A percentile compares a stretch with the other conserved stretches of the same genome.
phyloP scores from a whole-genome alignment of 2,888 invertebrate genomes.

The Anthrax anthrax region DNA sequence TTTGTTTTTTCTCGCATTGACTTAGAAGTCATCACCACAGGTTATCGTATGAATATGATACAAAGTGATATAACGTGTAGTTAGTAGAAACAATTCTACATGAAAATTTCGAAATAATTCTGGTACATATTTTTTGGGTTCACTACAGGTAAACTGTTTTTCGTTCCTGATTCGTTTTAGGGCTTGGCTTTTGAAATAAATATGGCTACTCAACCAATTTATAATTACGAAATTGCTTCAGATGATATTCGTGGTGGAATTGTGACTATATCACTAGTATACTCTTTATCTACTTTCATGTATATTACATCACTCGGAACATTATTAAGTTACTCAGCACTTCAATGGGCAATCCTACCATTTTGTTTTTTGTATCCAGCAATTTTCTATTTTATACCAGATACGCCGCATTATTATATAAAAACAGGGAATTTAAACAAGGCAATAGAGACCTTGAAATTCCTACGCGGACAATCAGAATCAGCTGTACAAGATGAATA shows the following conservation, averaged over 20 bases:
- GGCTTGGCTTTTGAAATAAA: background rate
- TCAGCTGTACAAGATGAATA: background rate
- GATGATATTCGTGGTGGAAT: too few relatives aligned
- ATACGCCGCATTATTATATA: conserved; percentile 54
- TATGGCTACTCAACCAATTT: conserved; percentile 5
- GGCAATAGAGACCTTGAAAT: conserved; percentile 37
- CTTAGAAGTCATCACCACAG: too few relatives aligned
- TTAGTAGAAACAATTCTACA: too few relatives aligned
- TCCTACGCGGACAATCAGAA: background rate
- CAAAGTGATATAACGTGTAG: too few relatives aligned
- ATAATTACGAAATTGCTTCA: conserved; percentile 1
- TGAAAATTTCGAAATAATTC: too few relatives aligned
- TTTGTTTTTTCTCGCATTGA: too few relatives aligned
- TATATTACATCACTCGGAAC: conserved; percentile 55
- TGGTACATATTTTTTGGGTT: too few relatives aligned
- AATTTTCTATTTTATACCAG: conserved; percentile 50
- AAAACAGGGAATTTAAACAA: conserved; percentile 38
- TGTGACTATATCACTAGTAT: too few relatives aligned
- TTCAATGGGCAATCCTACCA: conserved; percentile 44
- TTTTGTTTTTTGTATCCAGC: conserved; percentile 30
- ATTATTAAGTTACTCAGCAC: conserved; percentile 43
- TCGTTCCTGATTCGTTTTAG: too few relatives aligned
- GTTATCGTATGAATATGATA: too few relatives aligned
- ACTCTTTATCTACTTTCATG: too few relatives aligned
- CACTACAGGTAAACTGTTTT: too few relatives aligned